Evolutionary conservation across 2,888 invertebrate genomes (phyloP).

Genomic region (Opisthograptis luteolata): DNA sequence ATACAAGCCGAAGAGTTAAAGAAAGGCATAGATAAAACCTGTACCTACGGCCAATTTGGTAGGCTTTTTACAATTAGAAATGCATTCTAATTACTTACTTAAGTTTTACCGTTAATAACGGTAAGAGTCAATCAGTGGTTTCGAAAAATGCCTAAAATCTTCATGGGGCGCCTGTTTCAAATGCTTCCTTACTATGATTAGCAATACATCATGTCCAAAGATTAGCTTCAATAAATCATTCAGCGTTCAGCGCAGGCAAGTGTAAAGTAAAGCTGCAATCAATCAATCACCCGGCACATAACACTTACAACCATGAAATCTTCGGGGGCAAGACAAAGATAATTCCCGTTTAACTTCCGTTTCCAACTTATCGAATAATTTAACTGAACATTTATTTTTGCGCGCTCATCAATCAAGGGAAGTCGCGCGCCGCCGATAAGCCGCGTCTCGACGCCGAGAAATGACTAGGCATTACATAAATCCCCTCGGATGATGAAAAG

Average conservation of each 20-base stretch:
- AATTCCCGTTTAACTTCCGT: constrained; percentile 85
- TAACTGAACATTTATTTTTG: constrained; percentile 86
- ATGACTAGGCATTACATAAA: constrained; percentile 86
- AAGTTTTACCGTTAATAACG: no score
- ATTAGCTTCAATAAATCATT: constrained; percentile 41
- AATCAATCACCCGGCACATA: constrained; percentile 79
- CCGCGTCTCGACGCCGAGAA: constrained; percentile 84
- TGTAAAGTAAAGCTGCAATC: constrained; percentile 52
- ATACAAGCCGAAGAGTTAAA: no score
- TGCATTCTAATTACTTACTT: no score
- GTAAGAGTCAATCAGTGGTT: no score
- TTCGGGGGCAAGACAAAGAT: constrained; percentile 84
- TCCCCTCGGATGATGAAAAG: constrained; percentile 86
- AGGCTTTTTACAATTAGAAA: no score
- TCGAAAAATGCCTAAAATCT: no score
- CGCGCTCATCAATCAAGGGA: constrained; percentile 85
- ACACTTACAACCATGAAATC: constrained; percentile 80
- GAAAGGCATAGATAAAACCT: no score
- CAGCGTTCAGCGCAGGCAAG: constrained; percentile 33
- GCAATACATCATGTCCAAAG: constrained; percentile 33
- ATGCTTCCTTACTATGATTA: constrained; percentile 29
- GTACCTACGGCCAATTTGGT: no score
- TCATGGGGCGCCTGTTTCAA: not conserved
- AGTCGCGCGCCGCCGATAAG: constrained; percentile 81
- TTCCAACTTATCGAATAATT: constrained; percentile 86